Evolutionary conservation across 2,113 vertebrate species (phyloP).

Genomic region (Phylloscopus trochilus): DNA sequence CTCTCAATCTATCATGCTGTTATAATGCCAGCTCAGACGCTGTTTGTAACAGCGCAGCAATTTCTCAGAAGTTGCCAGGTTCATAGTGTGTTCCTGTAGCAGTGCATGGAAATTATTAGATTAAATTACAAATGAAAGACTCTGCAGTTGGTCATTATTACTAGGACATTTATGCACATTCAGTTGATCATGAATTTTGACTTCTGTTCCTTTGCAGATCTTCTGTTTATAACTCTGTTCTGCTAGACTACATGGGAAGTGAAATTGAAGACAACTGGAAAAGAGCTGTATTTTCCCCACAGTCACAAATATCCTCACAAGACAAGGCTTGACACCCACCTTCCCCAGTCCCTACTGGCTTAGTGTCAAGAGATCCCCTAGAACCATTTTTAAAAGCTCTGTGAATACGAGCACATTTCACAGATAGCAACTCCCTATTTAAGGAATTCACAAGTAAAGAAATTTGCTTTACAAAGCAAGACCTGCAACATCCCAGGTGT

Average conservation of each 20-base stretch:
- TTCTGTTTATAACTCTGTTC: not conserved
- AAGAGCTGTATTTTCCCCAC: not conserved
- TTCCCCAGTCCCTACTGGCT: not conserved
- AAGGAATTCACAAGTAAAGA: not conserved
- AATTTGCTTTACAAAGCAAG: not conserved
- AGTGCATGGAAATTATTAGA: constrained; percentile 74
- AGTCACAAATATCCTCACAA: not conserved
- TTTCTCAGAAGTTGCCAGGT: constrained; percentile 62
- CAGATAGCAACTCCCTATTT: not conserved
- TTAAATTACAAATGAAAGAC: constrained; percentile 74
- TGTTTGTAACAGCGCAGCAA: constrained; percentile 57
- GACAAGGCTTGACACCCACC: not conserved
- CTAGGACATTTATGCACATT: constrained; percentile 22
- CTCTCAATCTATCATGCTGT: constrained; percentile 45
- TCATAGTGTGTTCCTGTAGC: constrained; percentile 53
- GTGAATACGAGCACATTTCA: not conserved
- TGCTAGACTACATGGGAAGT: not conserved
- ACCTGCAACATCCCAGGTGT: not conserved
- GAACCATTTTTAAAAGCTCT: not conserved
- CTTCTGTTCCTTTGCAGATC: not conserved
- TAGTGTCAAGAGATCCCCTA: not conserved
- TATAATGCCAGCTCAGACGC: constrained; percentile 69
- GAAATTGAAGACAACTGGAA: not conserved
- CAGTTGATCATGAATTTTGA: constrained; percentile 23
- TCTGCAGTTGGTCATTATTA: constrained; percentile 54